A percentile compares a stretch with the other conserved stretches of the same genome.
These are phyloP conservation scores for Enteromius trimaculatus DNA, from an alignment of 2,797 vertebrate species.

Conservation along the genomic window DNA sequence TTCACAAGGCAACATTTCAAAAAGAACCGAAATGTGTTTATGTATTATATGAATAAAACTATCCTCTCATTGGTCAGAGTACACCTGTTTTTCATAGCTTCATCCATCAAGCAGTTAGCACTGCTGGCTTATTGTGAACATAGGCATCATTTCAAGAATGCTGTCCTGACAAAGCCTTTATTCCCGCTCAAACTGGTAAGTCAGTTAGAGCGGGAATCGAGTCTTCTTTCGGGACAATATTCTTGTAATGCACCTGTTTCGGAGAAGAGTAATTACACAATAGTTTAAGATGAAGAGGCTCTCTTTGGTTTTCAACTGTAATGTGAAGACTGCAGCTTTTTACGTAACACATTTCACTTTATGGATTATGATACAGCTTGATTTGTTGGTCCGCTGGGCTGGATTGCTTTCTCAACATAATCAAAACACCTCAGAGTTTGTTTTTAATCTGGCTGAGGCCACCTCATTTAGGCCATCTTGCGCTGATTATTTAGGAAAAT, in stretches of 20 bases:
- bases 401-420: background rate
- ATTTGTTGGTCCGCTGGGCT: background rate
- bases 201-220: background rate
- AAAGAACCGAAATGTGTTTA: background rate
- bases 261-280: background rate
- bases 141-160: background rate
- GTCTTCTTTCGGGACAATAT: background rate
- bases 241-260: slow-evolving; percentile 1
- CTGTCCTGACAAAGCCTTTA: background rate
- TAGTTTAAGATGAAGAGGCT: background rate
- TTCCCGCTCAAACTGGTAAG: background rate
- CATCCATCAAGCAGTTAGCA: background rate
- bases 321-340: background rate
- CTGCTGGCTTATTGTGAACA: background rate
- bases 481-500: background rate
- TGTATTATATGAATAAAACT: background rate
- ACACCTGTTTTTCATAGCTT: background rate
- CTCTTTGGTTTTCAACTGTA: background rate
- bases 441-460: background rate
- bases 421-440: background rate
- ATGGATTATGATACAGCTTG: background rate
- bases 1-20: background rate
- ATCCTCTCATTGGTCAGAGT: background rate
- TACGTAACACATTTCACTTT: background rate
- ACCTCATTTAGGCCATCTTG: background rate